Percentiles rank a stretch among this genome's conserved stretches.
Conservation (phyloP, 1,140 invertebrate species). For the Microplitis mediator region DNA sequence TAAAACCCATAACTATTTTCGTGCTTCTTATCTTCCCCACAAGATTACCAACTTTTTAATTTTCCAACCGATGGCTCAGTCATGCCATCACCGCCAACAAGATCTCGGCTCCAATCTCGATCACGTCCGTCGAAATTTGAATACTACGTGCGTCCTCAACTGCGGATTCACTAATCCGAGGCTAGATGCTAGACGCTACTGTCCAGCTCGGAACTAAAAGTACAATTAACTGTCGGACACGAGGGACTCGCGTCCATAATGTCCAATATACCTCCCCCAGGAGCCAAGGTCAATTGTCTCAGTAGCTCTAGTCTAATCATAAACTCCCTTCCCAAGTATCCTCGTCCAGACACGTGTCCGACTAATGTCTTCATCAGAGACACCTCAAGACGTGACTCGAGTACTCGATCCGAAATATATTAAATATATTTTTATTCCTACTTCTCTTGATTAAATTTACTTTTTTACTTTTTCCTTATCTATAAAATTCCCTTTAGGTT, state of each 20-base stretch:
- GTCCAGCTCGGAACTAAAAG: neutral
- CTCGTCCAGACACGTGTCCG: neutral
- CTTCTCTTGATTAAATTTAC: neutral
- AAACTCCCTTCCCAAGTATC: neutral
- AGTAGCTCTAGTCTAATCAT: constrained; percentile 6
- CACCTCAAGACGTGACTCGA: neutral
- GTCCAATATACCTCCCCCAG: neutral
- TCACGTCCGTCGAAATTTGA: neutral
- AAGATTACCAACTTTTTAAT: constrained; percentile 51
- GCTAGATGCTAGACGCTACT: no score
- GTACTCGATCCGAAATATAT: neutral
- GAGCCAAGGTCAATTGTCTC: constrained; percentile 8
- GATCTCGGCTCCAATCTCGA: no score
- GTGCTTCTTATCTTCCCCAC: constrained; percentile 35
- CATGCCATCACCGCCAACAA: no score
- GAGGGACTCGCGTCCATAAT: neutral
- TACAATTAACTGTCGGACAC: constrained; percentile 22
- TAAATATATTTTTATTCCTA: neutral
- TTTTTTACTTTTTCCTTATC: neutral
- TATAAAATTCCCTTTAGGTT: neutral
- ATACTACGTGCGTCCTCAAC: neutral
- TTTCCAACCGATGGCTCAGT: neutral
- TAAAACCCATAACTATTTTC: constrained; percentile 29
- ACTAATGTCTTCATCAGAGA: constrained; percentile 1
- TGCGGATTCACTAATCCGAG: no score